Conservation (phyloP, 92 coral and sea anemone species). For the Zoanthus solanderi region DNA sequence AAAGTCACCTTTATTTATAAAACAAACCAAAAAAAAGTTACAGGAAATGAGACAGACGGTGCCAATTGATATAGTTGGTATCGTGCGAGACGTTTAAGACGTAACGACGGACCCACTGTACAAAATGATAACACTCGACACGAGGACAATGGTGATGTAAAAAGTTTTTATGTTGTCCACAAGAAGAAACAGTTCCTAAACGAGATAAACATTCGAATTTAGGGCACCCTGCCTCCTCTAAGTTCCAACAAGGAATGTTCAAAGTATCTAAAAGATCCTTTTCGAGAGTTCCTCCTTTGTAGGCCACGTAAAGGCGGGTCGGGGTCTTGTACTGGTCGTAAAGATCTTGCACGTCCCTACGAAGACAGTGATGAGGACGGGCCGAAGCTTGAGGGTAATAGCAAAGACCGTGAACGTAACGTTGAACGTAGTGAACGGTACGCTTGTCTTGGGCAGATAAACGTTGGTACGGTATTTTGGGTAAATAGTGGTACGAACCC, state of each 20-base stretch:
- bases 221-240: constrained; percentile 22
- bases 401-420: constrained; percentile 1
- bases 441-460: not conserved
- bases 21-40: no score
- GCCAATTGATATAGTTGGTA: no score
- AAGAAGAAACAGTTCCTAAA: not conserved
- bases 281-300: constrained; percentile 20
- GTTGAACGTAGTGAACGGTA: not conserved
- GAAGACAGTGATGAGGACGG: not conserved
- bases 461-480: not conserved
- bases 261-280: not conserved
- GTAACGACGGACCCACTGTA: no score
- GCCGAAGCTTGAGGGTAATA: constrained; percentile 6
- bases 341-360: not conserved
- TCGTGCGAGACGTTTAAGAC: no score
- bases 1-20: no score
- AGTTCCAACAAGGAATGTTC: constrained; percentile 22
- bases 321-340: not conserved
- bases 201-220: not conserved
- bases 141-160: not conserved
- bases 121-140: no score
- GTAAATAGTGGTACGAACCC: constrained; percentile 11
- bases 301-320: not conserved
- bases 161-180: not conserved
- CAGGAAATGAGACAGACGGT: not conserved